Evolutionary conservation across 2,888 invertebrate species (phyloP), one percentile per base, ranked within the genome.

Genomic region (Perdita meconis): DNA sequence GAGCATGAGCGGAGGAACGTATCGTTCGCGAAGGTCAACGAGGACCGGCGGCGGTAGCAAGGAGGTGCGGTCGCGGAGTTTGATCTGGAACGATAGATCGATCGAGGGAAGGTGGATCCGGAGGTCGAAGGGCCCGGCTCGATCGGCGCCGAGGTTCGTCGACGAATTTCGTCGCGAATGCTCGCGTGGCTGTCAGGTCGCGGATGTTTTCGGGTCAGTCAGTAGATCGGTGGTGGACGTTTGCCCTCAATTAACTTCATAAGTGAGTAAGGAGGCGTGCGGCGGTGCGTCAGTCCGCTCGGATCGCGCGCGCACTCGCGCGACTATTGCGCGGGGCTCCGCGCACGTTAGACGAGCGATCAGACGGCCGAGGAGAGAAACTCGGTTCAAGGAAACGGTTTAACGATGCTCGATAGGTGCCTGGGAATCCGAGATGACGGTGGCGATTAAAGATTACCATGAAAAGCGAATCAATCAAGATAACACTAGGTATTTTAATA

Each of bases 221-320:
- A 92, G 90, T 92, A 92, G 81, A 77, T 64, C 79, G 84, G 86
- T 83, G 83, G 89, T 89, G 89, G 91, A 91, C 92, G 91, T 91
- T 92, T 92, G 92, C 92, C 91, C 92, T 92, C 92, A 92, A 92
- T 92, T 92, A 92, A 92, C 91, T 92, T 90, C 84, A 92, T 91
- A 92, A 92, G 91, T 91, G 91, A 92, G 92, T 92, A 92, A 92
- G 91, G 89, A 92, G 92, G 91, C 92, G 92, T 91, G 89, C 91
- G 89, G 88, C 86, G 88, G 84, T 83, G 86, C 84, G 85, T 85
- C 87, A 80, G 85, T 86, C 79, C 85, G 83, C 82, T 68, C 83
- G 78, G 75, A 81, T 83, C 82, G 78, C 42, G 61, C 67, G 73
- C 67, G 79, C 75, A 74, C 65, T 38, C 69, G 80, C 56, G 51